Percentiles rank a stretch among this genome's conserved stretches.
These are phyloP conservation scores for Gallinago jamesoni DNA, from an alignment of 2,113 vertebrate genomes.

Conservation along the genomic window DNA sequence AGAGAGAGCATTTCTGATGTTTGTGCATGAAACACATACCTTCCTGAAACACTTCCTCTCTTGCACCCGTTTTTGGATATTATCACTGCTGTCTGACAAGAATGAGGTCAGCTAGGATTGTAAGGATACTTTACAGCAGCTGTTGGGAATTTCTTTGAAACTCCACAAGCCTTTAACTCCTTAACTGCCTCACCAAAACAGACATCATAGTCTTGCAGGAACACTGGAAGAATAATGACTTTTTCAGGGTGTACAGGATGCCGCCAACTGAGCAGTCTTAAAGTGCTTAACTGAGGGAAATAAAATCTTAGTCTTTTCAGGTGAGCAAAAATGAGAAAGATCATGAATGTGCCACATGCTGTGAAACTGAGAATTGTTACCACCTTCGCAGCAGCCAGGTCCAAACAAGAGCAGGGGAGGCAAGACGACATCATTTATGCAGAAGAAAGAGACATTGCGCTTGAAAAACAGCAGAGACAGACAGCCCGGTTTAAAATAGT, in stretches of 20 bases:
- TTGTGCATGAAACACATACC: constrained; percentile 41
- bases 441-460: background rate
- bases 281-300: background rate
- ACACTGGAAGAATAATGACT: background rate
- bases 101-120: constrained; percentile 54
- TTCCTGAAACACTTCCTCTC: constrained; percentile 35
- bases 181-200: constrained; percentile 3
- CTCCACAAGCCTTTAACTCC: constrained; percentile 26
- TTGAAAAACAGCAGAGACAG: background rate
- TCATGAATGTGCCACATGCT: rapidly evolving
- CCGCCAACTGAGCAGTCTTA: background rate
- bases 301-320: background rate
- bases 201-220: background rate
- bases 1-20: constrained; percentile 14
- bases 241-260: background rate
- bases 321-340: background rate
- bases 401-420: background rate
- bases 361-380: background rate
- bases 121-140: constrained; percentile 22
- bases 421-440: background rate
- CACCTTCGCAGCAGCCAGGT: background rate
- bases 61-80: constrained; percentile 24
- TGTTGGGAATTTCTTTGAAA: constrained; percentile 15
- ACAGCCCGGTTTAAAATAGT: background rate
- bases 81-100: constrained; percentile 39